Evolutionary conservation across 2,888 invertebrate species (phyloP), one percentile per base, ranked within the genome.

Genomic region (Ligdia adustata): DNA sequence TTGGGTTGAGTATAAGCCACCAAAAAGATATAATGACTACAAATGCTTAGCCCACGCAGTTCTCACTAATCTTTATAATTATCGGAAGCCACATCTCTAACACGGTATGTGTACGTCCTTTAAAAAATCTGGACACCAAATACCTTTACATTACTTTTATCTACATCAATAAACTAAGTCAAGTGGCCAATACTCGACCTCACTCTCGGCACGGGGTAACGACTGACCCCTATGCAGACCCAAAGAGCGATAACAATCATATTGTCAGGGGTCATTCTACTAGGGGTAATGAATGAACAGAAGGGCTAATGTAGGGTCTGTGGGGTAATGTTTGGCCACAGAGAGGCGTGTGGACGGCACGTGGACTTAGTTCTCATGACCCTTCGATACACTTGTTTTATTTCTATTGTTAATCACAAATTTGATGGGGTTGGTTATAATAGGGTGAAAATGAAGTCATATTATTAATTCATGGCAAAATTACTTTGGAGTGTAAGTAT

Each of bases 281-380:
- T 20, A 38, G 32, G 44, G 45, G 52, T 52, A 44, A 38, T 41
- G 28, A 68, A 65, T 64, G 66, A 64, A 60, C 60, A 56, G 55
- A 59, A 62, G 72, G 72, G 74, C 63, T 75, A 81, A 82, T 80
- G 69, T 79, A 68, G 14, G 22, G 22, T 22, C 22, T 22, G 13
- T 26, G 70, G 71, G 74, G 61, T 75, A 81, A 75, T 79, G 71
- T 81, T 81, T 79, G 69, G 74, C 69, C 69, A 77, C 75, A 66
- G 49, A 42, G 26, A 61, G 78, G 76, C 81, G 78, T 81, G 84
- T 81, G 87, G 75, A 73, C 75, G 78, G 75, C 86, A 79, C 88
- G 87, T 85, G 88, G 78, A 72, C 64, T 56, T 55, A 46, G 66
- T 74, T 78, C 77, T 68, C 76, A 78, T 69, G 70, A 54, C 71